Base-by-base conservation (phyloP, 1,140 invertebrate species). In the Philotrypesis tridentata region DNA sequence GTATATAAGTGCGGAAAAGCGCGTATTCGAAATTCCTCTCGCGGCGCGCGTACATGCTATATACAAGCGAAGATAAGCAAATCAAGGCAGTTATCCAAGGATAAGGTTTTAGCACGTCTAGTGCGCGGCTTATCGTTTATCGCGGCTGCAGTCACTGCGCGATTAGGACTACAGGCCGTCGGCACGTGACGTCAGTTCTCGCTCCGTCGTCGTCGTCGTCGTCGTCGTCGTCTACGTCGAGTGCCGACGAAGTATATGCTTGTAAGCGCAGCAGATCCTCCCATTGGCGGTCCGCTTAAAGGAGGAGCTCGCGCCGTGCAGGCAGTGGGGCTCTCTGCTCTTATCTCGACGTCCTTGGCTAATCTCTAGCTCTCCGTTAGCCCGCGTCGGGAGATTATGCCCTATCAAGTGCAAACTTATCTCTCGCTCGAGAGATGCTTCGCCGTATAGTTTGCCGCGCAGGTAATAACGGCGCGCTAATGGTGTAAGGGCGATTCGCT, bases 301-400 rank as follows among this genome's bases (percentile, higher is more conserved):
- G 83, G 83, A 87, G 88, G 85, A 83, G 74, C 72, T 79, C 63
- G 63, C 82, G 83, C 84, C 84, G 81, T 80, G 85, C 85, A 87
- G n/a, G n/a, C n/a, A 55, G 48, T 55, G 21, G 80, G 84, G 85
- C 90, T n/a, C n/a, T n/a, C n/a, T n/a, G n/a, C n/a, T n/a, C n/a
- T 91, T 92, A 92, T 92, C 72, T 91, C 82, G 75, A 77, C 89
- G 90, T 90, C 91, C 90, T 91, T 91, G 90, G 87, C 89, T 91
- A 92, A 92, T 92, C 91, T 91, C 87, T 85, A 9, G 7, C 33
- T 43, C 63, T 25, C 72, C 29, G 27, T 75, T 60, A 14, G n/a
- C n/a, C 29, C 14, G n/a, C 37, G 29, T 14, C 60, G 29, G 17
- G 73, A 33, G 80, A 82, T 82, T 82, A 75, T 29, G 37, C 27